Conservation (phyloP, 2,113 vertebrate genomes). For the Carollia perspicillata region DNA sequence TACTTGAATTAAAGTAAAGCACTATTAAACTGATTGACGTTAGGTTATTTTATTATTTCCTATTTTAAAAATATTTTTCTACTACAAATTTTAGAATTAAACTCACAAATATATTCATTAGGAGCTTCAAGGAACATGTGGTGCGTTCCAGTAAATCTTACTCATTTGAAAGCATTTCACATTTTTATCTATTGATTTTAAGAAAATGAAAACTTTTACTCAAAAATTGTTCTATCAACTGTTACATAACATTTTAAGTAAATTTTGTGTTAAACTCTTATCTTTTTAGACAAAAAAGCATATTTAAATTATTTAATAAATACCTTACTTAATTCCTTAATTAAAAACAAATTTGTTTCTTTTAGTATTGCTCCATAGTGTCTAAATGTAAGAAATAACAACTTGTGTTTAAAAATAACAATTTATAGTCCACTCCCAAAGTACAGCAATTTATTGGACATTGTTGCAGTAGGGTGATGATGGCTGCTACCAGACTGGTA, state of each 20-base stretch:
- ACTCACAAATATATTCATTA: background rate
- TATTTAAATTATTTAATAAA: background rate
- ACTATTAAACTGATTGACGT: background rate
- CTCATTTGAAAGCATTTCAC: background rate
- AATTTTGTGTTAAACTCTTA: background rate
- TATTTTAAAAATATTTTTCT: background rate
- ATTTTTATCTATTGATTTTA: background rate
- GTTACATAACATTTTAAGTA: background rate
- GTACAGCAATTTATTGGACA: background rate
- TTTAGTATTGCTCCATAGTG: background rate
- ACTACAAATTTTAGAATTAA: conserved; percentile 11
- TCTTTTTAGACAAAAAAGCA: background rate
- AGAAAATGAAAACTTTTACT: background rate
- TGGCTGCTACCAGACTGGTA: background rate
- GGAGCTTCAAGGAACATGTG: background rate
- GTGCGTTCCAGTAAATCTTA: background rate
- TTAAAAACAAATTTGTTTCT: background rate
- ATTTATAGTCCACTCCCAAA: background rate
- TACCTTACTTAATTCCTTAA: background rate
- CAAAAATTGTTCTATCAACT: background rate
- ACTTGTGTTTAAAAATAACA: background rate
- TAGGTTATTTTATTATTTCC: background rate
- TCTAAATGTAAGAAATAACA: background rate
- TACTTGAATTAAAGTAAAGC: background rate
- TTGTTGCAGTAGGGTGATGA: background rate